These are phyloP conservation scores for Micronycteris hirsuta DNA, from an alignment of 2,113 vertebrate genomes.

Conservation along the genomic window DNA sequence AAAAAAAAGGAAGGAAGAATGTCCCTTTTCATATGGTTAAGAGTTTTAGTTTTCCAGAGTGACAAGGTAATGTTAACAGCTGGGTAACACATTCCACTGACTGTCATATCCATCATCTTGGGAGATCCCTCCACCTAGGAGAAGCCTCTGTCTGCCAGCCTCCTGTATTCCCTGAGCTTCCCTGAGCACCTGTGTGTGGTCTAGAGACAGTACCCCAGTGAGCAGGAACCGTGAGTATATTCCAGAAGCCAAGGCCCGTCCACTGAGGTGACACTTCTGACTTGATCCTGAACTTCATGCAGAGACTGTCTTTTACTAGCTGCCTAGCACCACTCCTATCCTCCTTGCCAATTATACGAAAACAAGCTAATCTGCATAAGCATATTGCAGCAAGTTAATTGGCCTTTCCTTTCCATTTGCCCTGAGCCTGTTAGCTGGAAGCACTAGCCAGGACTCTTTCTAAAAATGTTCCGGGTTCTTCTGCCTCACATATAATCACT, in stretches of 20 bases:
- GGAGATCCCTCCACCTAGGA: background rate
- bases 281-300: slow-evolving; percentile 43
- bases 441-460: slow-evolving; percentile 48
- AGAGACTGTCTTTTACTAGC: slow-evolving; percentile 38
- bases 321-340: background rate
- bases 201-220: background rate
- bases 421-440: slow-evolving; percentile 52
- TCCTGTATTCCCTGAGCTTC: background rate
- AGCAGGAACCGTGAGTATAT: background rate
- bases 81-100: background rate
- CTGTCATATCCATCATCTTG: background rate
- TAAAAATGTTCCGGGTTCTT: slow-evolving; percentile 22
- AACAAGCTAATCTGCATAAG: slow-evolving; percentile 40
- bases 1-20: fast-evolving
- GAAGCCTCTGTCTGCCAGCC: background rate
- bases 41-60: background rate
- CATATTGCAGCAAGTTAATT: slow-evolving; percentile 47
- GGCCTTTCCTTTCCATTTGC: slow-evolving; percentile 59
- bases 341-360: background rate
- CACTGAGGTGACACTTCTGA: background rate
- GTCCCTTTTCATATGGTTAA: background rate
- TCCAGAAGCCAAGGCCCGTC: background rate
- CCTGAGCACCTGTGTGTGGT: background rate
- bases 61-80: background rate
- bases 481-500: slow-evolving; percentile 37